Percentiles rank a stretch among this genome's conserved stretches.
Evolutionary conservation across 1,140 invertebrate genomes (phyloP).

Genomic region (Pemphigus obesinymphae): DNA sequence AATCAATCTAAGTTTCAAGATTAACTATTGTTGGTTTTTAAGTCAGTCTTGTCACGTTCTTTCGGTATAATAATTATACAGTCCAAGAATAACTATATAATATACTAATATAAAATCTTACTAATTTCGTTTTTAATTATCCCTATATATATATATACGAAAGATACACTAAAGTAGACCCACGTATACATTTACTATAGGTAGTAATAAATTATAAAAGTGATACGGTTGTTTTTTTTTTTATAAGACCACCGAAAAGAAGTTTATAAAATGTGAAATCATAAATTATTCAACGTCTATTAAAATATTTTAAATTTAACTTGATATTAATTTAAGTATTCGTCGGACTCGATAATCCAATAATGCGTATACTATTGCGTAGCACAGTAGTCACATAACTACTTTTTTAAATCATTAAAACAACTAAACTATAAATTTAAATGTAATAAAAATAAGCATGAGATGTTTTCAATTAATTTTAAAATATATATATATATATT

Average conservation of each 20-base stretch:
- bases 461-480: background rate
- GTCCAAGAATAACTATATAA: background rate
- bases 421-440: background rate
- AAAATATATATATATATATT: background rate
- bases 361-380: background rate
- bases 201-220: background rate
- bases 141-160: background rate
- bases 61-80: background rate
- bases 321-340: background rate
- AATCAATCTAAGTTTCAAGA: slow-evolving; percentile 4
- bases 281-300: background rate
- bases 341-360: background rate
- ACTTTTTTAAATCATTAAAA: background rate
- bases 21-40: background rate
- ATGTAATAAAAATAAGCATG: too few species aligned
- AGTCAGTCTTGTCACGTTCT: background rate
- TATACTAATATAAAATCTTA: background rate
- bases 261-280: background rate
- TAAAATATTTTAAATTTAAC: background rate
- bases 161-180: background rate
- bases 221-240: background rate
- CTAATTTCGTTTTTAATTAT: background rate
- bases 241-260: background rate
- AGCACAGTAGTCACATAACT: background rate
- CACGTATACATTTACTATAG: too few species aligned